Percentiles rank a stretch among this genome's conserved stretches.
Conservation (phyloP, 2,797 vertebrate species). For the Melanotaenia nigrans region DNA sequence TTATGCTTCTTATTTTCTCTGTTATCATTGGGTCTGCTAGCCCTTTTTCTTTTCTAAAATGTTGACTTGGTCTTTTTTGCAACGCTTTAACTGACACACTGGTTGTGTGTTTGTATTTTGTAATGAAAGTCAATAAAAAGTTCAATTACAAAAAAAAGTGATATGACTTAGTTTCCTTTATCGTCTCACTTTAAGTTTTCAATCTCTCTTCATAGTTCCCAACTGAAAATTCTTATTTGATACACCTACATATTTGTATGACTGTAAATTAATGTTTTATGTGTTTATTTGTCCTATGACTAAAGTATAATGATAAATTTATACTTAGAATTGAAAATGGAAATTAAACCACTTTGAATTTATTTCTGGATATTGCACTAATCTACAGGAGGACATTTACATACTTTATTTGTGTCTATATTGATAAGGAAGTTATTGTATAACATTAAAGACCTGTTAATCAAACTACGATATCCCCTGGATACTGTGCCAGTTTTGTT, state of each 20-base stretch:
- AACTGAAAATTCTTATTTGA: not conserved
- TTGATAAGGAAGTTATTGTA: not conserved
- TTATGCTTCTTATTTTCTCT: no score
- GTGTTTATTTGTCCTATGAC: not conserved
- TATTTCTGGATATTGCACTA: not conserved
- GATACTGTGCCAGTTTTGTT: not conserved
- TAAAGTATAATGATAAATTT: not conserved
- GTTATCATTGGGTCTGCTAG: no score
- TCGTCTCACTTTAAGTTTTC: not conserved
- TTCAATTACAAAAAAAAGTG: no score
- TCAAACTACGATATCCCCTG: slow-evolving; percentile 4
- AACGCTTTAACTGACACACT: no score
- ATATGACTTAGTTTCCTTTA: no score
- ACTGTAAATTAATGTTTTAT: not conserved
- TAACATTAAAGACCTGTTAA: not conserved
- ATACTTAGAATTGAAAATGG: no score
- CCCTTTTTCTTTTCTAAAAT: no score
- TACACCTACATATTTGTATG: not conserved
- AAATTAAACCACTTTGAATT: no score
- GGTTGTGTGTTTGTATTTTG: no score
- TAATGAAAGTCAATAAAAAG: no score
- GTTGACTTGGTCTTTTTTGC: no score
- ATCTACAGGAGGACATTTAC: slow-evolving; percentile 3
- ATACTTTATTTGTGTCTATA: slow-evolving; percentile 11
- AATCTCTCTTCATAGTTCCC: not conserved